Evolutionary conservation across 2,888 invertebrate genomes (phyloP).

Genomic region (Clanis bilineata): DNA sequence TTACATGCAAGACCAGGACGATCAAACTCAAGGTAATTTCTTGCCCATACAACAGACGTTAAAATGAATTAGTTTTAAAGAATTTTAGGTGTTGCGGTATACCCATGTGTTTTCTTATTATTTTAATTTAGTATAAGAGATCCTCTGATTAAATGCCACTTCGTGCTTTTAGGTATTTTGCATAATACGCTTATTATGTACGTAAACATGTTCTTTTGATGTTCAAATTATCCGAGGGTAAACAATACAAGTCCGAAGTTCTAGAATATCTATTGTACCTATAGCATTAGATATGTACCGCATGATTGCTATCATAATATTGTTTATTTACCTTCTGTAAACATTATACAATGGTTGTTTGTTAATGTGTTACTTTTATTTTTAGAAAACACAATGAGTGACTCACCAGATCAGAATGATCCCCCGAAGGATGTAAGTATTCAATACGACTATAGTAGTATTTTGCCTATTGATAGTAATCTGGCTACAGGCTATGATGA

Average conservation of each 20-base stretch:
- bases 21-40: slow-evolving; percentile 8
- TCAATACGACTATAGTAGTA: background rate
- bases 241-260: background rate
- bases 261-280: no score
- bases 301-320: background rate
- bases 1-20: slow-evolving; percentile 19
- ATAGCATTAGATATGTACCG: background rate
- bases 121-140: background rate
- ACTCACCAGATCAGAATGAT: slow-evolving; percentile 69
- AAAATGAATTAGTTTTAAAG: slow-evolving; percentile 1
- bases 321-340: background rate
- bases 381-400: slow-evolving; percentile 60
- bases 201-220: background rate
- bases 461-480: background rate
- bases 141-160: background rate
- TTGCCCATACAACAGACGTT: background rate
- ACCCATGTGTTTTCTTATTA: slow-evolving; percentile 12
- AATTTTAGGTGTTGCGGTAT: background rate
- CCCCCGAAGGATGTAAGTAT: slow-evolving; percentile 72
- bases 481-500: no score
- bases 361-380: background rate
- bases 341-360: background rate
- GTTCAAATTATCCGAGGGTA: background rate
- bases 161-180: background rate
- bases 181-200: background rate